Conservation (phyloP, 2,797 vertebrate species). For the Microctenopoma steveboyesi region DNA sequence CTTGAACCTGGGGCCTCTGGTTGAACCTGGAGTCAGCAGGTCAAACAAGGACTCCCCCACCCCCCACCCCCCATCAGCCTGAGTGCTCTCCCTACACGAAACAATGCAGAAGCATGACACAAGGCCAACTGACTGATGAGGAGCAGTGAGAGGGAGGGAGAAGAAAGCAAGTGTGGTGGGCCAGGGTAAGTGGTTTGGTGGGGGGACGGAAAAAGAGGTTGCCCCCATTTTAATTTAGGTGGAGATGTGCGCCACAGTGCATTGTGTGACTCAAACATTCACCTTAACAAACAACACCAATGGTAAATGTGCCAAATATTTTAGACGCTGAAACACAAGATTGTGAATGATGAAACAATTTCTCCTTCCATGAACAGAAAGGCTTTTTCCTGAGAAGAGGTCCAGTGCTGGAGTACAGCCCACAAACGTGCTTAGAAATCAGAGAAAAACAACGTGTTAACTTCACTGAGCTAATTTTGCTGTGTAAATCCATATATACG, state of each 20-base stretch:
- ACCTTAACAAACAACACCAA: neutral
- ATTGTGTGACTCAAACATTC: conserved; percentile 14
- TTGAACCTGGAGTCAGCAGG: conserved; percentile 59
- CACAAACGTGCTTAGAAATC: too few relatives aligned
- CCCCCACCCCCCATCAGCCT: conserved; percentile 34
- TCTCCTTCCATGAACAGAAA: too few relatives aligned
- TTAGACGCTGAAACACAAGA: neutral
- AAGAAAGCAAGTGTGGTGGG: conserved; percentile 48
- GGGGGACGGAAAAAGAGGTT: conserved; percentile 8
- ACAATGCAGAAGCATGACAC: conserved; percentile 73
- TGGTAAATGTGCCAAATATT: neutral
- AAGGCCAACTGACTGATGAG: conserved; percentile 71
- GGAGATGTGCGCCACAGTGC: conserved; percentile 33
- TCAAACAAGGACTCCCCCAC: conserved; percentile 59
- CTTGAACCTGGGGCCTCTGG: conserved; percentile 71
- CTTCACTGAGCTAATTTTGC: too few relatives aligned
- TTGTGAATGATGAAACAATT: neutral
- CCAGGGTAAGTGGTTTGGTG: conserved; percentile 27
- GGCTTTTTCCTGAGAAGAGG: too few relatives aligned
- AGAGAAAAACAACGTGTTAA: too few relatives aligned
- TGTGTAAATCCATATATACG: too few relatives aligned
- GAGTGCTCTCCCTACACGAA: conserved; percentile 40
- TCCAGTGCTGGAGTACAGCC: too few relatives aligned
- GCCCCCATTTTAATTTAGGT: conserved; percentile 44
- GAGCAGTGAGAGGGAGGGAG: conserved; percentile 38